phyloP scores from a whole-genome alignment of 2,888 invertebrate genomes.

The Galeopsomyia nigrocyanea region DNA sequence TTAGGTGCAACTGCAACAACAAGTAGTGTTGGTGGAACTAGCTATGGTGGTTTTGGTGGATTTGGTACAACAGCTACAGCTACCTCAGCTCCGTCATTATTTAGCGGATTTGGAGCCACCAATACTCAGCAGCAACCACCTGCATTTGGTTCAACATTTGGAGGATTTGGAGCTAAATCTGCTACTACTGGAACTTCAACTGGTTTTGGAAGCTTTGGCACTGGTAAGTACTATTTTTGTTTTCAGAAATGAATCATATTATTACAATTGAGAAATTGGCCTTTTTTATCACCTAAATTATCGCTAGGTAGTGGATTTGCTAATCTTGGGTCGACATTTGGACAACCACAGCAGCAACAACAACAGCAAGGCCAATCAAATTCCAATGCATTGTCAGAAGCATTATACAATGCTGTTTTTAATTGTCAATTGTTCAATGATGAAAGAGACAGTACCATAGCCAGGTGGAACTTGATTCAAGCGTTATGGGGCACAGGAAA shows the following conservation, averaged over 20 bases:
- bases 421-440: conserved; percentile 92
- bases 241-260: background rate
- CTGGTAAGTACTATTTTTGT: conserved; percentile 44
- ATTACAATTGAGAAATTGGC: background rate
- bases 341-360: conserved; percentile 66
- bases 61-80: conserved; percentile 62
- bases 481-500: conserved; percentile 90
- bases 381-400: conserved; percentile 75
- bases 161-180: conserved; percentile 71
- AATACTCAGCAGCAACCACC: conserved; percentile 66
- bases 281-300: background rate
- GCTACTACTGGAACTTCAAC: conserved; percentile 67
- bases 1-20: conserved; percentile 64
- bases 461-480: conserved; percentile 95
- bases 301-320: conserved; percentile 54
- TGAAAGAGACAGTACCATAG: conserved; percentile 92
- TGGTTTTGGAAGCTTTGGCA: conserved; percentile 69
- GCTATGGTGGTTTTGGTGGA: conserved; percentile 64
- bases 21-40: conserved; percentile 51
- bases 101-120: conserved; percentile 71
- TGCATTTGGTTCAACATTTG: conserved; percentile 65
- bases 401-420: conserved; percentile 81
- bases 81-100: conserved; percentile 66
- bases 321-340: conserved; percentile 58
- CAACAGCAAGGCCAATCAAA: conserved; percentile 71